These are phyloP conservation scores for Caretta caretta DNA, from an alignment of 2,113 vertebrate genomes.

Conservation along the genomic window DNA sequence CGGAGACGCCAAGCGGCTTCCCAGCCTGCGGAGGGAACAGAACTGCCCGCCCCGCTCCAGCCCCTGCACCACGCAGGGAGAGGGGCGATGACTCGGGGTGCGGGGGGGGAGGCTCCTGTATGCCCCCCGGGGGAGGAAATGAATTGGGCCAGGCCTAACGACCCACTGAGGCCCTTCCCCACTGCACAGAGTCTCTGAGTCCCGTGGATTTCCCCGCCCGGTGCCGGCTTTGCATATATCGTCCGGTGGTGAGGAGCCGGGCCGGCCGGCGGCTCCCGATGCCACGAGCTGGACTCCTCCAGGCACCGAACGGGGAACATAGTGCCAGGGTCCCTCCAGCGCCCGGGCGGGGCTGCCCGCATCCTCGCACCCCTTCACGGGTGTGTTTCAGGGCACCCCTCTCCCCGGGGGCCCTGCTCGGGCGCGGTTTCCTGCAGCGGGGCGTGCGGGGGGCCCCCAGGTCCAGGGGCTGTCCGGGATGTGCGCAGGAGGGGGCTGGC, in stretches of 20 bases:
- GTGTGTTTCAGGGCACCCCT: not conserved
- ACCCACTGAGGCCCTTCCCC: too few relatives aligned
- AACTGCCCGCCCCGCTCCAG: slow-evolving; percentile 43
- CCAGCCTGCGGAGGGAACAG: not conserved
- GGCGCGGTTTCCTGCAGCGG: not conserved
- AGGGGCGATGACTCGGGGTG: too few relatives aligned
- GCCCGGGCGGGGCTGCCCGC: not conserved
- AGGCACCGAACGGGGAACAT: too few relatives aligned
- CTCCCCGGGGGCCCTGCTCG: not conserved
- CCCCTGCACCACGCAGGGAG: not conserved
- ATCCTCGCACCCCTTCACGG: too few relatives aligned
- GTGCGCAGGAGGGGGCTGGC: not conserved
- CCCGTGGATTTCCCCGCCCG: not conserved
- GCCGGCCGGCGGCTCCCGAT: not conserved
- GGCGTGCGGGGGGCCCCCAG: not conserved
- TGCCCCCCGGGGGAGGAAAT: slow-evolving; percentile 10
- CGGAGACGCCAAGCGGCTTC: not conserved
- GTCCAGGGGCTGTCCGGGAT: not conserved
- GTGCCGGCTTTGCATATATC: not conserved
- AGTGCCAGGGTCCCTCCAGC: not conserved
- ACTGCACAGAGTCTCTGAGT: not conserved
- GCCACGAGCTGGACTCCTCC: not conserved
- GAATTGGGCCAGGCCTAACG: not conserved
- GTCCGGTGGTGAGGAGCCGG: not conserved
- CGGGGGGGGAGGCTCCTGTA: not conserved